Conservation (phyloP, 2,113 vertebrate genomes). For the Sceloporus tristichus region DNA sequence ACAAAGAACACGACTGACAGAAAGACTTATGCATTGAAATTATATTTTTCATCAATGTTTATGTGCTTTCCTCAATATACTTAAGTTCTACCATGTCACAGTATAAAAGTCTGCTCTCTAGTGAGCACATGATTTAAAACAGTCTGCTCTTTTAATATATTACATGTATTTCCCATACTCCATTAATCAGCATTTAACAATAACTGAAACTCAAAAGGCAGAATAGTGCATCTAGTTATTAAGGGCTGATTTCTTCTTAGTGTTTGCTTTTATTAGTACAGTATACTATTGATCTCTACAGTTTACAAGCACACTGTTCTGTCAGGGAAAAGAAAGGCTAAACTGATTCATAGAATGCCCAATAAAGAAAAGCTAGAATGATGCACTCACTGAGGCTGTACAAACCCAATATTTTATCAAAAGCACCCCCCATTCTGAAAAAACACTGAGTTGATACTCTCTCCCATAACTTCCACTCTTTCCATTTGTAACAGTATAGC, state of each 20-base stretch:
- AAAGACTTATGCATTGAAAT: background rate
- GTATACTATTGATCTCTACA: background rate
- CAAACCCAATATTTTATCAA: background rate
- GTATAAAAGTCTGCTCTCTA: slow-evolving; percentile 19
- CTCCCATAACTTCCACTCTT: slow-evolving; percentile 51
- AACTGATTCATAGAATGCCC: too few species aligned
- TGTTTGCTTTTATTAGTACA: background rate
- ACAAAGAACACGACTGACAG: background rate
- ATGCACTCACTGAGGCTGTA: background rate
- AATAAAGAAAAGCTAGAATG: background rate
- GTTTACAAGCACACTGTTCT: background rate
- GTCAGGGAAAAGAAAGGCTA: background rate
- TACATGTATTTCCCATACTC: background rate
- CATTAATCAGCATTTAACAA: background rate
- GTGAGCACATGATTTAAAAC: background rate
- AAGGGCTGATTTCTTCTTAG: background rate
- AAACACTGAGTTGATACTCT: slow-evolving; percentile 16
- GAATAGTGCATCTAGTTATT: background rate
- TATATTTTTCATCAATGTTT: background rate
- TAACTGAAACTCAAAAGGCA: background rate
- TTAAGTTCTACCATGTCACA: slow-evolving; percentile 10
- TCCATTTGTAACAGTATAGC: slow-evolving; percentile 17
- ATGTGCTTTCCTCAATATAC: background rate
- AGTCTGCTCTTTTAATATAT: background rate
- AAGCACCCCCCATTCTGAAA: background rate